Evolutionary conservation across 1,140 invertebrate genomes (phyloP), one percentile per base, ranked within the genome.

Genomic region (Trichomalopsis sarcophagae): DNA sequence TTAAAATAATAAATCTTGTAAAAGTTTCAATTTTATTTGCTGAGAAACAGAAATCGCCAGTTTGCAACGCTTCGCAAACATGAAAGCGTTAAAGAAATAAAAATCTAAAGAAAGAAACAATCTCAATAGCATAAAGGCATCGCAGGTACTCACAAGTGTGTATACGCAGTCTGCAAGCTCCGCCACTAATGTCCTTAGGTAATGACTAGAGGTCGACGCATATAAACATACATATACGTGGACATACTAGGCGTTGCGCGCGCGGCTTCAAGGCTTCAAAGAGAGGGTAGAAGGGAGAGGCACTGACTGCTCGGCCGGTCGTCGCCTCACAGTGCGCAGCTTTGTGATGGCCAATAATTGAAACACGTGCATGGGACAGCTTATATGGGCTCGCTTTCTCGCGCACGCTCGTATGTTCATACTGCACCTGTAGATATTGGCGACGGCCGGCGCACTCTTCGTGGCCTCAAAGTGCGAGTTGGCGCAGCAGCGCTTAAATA

Each of bases 271-370:
- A 40, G 14, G 33, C 66, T 23, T 50, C 11, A 30, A 40, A 81
- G 68, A 81, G 62, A 80, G 14, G 66, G 23, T 14, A 10, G 30
- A 10, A 30, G 23, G 11, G 36, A 40, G 68, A 40, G 36, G 66
- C 21, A 36, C 11, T 17, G 55, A 73, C n/a, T n/a, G 17, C 55
- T 62, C 21, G 55, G 55, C 21, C 17, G 55, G 55, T 62, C 55
- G 55, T 62, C 55, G 21, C 17, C 55, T 62, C 13, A 21, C 55
- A 62, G 55, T 21, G 1, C 2, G 23, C 30, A 11, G 69, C 81
- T 82, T 75, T 82, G 81, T 82, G 13, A n/a, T 30, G n/a, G 73
- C 71, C 71, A 82, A 82, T 82, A 82, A 76, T 82, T 82, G 50
- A 75, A 66, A 76, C 55, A 76, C 73, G 73, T 82, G 81, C 50